Percentiles rank a stretch among this genome's conserved stretches.
Evolutionary conservation across 2,888 invertebrate species (phyloP).

Genomic region (Aphelenchoides bicaudatus): DNA sequence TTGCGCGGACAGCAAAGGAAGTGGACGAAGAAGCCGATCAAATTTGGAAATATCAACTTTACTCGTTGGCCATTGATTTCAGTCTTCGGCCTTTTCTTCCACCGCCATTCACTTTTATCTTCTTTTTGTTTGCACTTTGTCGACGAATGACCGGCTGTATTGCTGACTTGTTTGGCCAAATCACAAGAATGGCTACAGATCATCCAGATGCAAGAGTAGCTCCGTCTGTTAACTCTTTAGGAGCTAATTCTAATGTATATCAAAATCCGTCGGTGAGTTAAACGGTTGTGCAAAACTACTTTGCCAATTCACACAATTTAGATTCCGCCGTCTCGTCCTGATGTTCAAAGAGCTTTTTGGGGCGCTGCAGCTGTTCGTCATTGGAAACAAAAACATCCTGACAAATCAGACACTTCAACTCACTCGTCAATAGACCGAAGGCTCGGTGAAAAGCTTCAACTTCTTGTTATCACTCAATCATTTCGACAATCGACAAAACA

Average conservation of each 20-base stretch:
- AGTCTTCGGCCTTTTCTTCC: constrained; percentile 60
- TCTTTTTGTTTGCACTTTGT: constrained; percentile 45
- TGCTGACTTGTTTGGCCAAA: constrained; percentile 23
- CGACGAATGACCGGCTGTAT: constrained; percentile 36
- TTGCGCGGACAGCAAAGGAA: constrained; percentile 55
- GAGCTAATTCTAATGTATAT: constrained; percentile 40
- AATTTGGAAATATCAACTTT: constrained; percentile 61
- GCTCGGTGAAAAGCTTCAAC: constrained; percentile 24
- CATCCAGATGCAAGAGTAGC: constrained; percentile 43
- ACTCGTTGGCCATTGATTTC: constrained; percentile 60
- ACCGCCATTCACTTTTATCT: constrained; percentile 59
- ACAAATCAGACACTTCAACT: background rate
- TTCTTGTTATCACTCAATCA: constrained; percentile 17
- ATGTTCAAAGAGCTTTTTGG: constrained; percentile 25
- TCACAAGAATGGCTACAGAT: constrained; percentile 23
- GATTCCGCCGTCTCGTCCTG: constrained; percentile 25
- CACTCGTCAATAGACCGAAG: background rate
- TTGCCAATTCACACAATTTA: constrained; percentile 23
- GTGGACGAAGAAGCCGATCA: constrained; percentile 60
- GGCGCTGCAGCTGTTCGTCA: constrained; percentile 36
- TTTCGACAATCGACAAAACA: constrained; percentile 5
- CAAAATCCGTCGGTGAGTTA: constrained; percentile 49
- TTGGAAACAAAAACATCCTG: constrained; percentile 34
- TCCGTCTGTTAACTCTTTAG: background rate
- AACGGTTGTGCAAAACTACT: background rate